Base-by-base conservation (phyloP, 2,888 invertebrate genomes). In the Torymus auratus region DNA sequence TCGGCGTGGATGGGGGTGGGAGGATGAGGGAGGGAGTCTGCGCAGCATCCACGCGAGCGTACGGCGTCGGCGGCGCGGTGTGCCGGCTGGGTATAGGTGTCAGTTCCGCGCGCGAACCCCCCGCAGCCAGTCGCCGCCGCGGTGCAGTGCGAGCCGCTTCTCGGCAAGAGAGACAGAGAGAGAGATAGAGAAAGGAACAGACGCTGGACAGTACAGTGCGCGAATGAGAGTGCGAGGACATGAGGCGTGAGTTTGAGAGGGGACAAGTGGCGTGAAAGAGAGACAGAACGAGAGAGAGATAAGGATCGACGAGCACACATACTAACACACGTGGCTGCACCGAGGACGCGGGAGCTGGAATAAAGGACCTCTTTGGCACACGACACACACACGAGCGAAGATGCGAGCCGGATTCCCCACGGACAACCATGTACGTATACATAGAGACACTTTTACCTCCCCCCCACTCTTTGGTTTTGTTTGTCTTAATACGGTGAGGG, bases 81-180 rank as follows among this genome's bases (percentile, higher is more conserved):
- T 86, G 86, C 86, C 20, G 13, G 85, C 28, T 2, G 28, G 3
- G 28, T 28, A 28, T 28, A 87, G 87, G 87, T 89, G 87, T 88
- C 88, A 90, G 90, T 91, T 88, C 88, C 87, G 88, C 90, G 89
- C 90, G 90, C 89, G 89, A 89, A 87, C 88, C 87, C 86, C 86
- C 86, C 86, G 86, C 58, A 73, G 79, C 55, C 58, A 85, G 86
- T 52, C 52, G 72, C 58, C 67, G 67, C 68, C 55, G 72, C 64
- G 70, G 75, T 20, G 72, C 53, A 28, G 60, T 28, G 55, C 56
- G 15, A 5, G 50, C 50, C 12, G 13, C 23, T 10, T 11, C 28
- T 13, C 17, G 50, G 20, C 58, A n/a, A 69, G n/a, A 52, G 53
- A 58, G 68, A 11, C 41, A 68, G 53, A 20, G 13, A 41, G 11